Percentiles rank a stretch among this genome's conserved stretches.
These are phyloP conservation scores for Drosophila lowei DNA, from an alignment of 1,140 invertebrate genomes.

Conservation along the genomic window DNA sequence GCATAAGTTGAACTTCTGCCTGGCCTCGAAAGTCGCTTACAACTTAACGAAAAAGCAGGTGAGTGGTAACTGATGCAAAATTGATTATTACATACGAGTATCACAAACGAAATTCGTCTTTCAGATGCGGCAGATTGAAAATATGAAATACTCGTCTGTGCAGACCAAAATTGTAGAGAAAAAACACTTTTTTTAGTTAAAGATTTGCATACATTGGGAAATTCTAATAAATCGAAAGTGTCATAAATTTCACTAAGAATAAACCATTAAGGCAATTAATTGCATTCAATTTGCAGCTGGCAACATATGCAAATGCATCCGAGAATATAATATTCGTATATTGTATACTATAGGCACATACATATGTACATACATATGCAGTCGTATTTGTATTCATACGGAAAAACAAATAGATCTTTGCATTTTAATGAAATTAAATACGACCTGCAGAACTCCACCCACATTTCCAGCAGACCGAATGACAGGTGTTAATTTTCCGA, in stretches of 20 bases:
- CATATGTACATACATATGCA: slow-evolving; percentile 31
- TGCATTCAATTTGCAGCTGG: slow-evolving; percentile 37
- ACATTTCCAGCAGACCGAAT: slow-evolving; percentile 6
- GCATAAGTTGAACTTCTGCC: too few species aligned
- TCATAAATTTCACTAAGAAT: not conserved
- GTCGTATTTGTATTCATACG: slow-evolving; percentile 24
- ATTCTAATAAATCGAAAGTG: not conserved
- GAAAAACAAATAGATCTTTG: slow-evolving; percentile 20
- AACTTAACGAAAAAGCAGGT: too few species aligned
- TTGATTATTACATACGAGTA: too few species aligned
- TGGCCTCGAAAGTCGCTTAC: too few species aligned
- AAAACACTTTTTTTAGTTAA: too few species aligned
- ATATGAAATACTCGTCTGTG: too few species aligned
- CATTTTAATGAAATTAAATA: slow-evolving; percentile 43
- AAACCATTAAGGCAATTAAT: slow-evolving; percentile 8
- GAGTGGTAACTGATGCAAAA: too few species aligned
- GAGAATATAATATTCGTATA: slow-evolving; percentile 24
- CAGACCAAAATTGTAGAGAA: too few species aligned
- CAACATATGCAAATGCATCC: not conserved
- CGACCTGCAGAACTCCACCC: not conserved
- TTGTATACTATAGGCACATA: not conserved
- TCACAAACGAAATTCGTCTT: too few species aligned
- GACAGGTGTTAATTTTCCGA: slow-evolving; percentile 57
- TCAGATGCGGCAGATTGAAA: too few species aligned
- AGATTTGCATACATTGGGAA: too few species aligned